A percentile compares a stretch with the other conserved stretches of the same genome.
Evolutionary conservation across 2,113 vertebrate species (phyloP).

Genomic region (Typhlomys cinereus): DNA sequence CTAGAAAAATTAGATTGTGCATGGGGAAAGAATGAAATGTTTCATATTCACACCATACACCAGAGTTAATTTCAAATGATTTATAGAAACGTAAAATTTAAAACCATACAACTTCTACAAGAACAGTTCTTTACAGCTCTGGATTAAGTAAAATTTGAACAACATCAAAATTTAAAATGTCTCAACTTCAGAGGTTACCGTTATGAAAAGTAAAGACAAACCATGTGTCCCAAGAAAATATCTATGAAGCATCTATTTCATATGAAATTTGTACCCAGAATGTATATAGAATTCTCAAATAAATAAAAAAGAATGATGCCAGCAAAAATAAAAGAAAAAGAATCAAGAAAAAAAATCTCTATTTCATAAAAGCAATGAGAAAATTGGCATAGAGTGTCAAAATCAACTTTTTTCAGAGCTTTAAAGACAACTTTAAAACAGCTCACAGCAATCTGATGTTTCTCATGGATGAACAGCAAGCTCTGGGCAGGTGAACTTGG

Average conservation of each 20-base stretch:
- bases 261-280: neutral
- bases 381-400: neutral
- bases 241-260: neutral
- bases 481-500: too few species aligned
- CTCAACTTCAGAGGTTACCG: neutral
- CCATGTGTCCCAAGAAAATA: neutral
- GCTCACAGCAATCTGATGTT: neutral
- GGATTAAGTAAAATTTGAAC: neutral
- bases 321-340: neutral
- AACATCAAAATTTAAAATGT: neutral
- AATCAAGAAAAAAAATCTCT: neutral
- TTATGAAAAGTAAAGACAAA: neutral
- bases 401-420: conserved; percentile 18
- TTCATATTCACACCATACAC: neutral
- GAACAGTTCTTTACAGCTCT: neutral
- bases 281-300: neutral
- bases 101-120: neutral
- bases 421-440: neutral
- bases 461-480: neutral
- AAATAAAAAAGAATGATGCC: neutral
- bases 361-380: neutral
- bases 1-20: neutral
- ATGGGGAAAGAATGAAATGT: too few species aligned
- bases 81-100: neutral
- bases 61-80: neutral